Conservation (phyloP, 2,888 invertebrate species). For the Camptogramma bilineatum region DNA sequence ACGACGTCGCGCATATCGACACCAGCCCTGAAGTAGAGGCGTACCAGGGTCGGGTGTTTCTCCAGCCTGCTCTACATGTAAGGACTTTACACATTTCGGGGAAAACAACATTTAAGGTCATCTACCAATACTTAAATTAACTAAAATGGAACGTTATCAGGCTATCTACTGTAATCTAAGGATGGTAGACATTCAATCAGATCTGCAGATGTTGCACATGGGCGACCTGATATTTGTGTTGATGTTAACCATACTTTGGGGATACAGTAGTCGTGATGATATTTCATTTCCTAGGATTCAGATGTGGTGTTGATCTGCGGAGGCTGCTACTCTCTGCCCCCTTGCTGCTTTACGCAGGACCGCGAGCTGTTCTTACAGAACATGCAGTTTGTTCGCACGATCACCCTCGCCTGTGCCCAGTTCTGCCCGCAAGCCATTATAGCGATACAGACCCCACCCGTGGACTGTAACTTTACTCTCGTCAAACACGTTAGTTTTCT, state of each 20-base stretch:
- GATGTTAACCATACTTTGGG: too few species aligned
- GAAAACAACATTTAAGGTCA: background rate
- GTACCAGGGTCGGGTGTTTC: conserved; percentile 68
- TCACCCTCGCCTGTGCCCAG: conserved; percentile 64
- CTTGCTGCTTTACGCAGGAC: conserved; percentile 65
- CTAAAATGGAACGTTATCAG: too few species aligned
- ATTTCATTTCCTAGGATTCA: conserved; percentile 54
- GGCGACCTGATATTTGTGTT: too few species aligned
- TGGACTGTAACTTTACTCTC: conserved; percentile 74
- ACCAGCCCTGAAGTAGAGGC: conserved; percentile 70
- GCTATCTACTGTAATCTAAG: too few species aligned
- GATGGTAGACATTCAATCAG: too few species aligned
- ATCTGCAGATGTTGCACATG: too few species aligned
- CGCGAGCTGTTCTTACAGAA: conserved; percentile 73
- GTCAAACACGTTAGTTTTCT: conserved; percentile 65
- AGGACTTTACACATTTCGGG: conserved; percentile 26
- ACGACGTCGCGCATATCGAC: conserved; percentile 75
- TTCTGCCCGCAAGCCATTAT: conserved; percentile 72
- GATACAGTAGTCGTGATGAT: too few species aligned
- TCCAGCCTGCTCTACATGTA: conserved; percentile 66
- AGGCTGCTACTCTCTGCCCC: conserved; percentile 64
- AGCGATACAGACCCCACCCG: conserved; percentile 76
- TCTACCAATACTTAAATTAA: background rate
- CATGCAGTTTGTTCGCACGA: conserved; percentile 68
- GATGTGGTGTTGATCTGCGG: conserved; percentile 79